Percentiles rank a stretch among this genome's conserved stretches.
Conservation (phyloP, 2,888 invertebrate species). For the Acanthosoma haemorrhoidale region DNA sequence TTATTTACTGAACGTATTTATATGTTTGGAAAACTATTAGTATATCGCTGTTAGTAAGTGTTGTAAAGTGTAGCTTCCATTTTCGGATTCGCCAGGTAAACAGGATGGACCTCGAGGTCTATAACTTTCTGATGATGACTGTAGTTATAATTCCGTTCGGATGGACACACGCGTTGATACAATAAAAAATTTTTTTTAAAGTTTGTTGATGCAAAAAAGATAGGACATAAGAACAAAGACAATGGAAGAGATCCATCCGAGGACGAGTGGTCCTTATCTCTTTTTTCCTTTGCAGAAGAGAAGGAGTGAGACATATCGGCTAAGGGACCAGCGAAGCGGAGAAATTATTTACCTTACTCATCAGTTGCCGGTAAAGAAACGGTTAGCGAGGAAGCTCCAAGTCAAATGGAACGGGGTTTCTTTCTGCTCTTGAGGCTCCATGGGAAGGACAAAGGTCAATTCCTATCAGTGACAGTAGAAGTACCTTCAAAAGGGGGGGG, state of each 20-base stretch:
- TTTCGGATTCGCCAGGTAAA: too few relatives aligned
- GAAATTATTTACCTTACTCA: background rate
- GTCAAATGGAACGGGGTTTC: background rate
- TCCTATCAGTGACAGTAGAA: constrained; percentile 5
- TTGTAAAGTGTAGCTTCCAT: too few relatives aligned
- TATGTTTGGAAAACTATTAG: too few relatives aligned
- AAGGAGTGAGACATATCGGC: background rate
- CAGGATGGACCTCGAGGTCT: too few relatives aligned
- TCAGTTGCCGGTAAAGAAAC: background rate
- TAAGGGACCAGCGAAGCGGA: background rate
- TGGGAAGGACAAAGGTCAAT: background rate
- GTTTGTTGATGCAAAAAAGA: background rate
- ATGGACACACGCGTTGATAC: background rate
- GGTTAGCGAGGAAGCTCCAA: background rate
- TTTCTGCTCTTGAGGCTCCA: background rate
- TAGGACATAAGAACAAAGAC: background rate
- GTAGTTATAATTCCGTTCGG: background rate
- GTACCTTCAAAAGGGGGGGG: background rate
- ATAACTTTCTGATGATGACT: too few relatives aligned
- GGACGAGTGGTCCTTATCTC: background rate
- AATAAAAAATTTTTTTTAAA: background rate
- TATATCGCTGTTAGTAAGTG: too few relatives aligned
- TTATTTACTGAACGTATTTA: too few relatives aligned
- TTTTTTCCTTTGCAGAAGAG: background rate
- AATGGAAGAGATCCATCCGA: background rate